A percentile compares a stretch with the other conserved stretches of the same genome.
phyloP scores from a whole-genome alignment of 64 coral and sea anemone genomes.

The Catalaphyllia jardinei region DNA sequence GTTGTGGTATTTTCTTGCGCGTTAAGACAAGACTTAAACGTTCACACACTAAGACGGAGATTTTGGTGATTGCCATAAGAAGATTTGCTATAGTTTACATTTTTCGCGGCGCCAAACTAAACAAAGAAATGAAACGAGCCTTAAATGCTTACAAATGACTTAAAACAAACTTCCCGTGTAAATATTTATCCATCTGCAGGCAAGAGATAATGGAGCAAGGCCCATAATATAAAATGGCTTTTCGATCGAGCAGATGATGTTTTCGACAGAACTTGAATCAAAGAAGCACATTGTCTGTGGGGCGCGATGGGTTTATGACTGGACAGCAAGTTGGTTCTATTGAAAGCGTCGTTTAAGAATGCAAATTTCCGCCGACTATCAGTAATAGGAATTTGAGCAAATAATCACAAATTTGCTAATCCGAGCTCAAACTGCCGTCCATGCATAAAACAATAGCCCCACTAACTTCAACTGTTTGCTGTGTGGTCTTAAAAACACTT shows the following conservation, averaged over 20 bases:
- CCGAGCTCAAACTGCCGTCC: constrained; percentile 30
- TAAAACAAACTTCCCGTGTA: constrained; percentile 83
- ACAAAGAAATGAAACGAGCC: constrained; percentile 39
- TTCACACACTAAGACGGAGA: not conserved
- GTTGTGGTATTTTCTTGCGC: not conserved
- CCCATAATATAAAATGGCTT: constrained; percentile 61
- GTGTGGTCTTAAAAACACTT: constrained; percentile 78
- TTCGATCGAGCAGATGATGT: constrained; percentile 67
- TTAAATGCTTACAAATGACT: constrained; percentile 55
- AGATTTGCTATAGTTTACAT: constrained; percentile 52
- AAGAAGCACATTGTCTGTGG: not conserved
- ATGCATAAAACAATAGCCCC: constrained; percentile 62
- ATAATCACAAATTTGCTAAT: constrained; percentile 48
- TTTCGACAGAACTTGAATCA: constrained; percentile 23
- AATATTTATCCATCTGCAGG: constrained; percentile 79
- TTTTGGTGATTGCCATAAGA: constrained; percentile 15
- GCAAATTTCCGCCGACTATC: not conserved
- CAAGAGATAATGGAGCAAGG: constrained; percentile 73
- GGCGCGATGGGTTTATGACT: not conserved
- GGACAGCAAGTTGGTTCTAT: constrained; percentile 6
- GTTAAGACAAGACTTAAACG: not conserved
- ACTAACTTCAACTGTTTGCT: constrained; percentile 43
- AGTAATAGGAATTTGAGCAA: not conserved
- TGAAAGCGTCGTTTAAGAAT: not conserved
- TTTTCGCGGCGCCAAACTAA: constrained; percentile 50